Evolutionary conservation across 2,797 vertebrate genomes (phyloP).

Genomic region (Pipistrellus pygmaeus): DNA sequence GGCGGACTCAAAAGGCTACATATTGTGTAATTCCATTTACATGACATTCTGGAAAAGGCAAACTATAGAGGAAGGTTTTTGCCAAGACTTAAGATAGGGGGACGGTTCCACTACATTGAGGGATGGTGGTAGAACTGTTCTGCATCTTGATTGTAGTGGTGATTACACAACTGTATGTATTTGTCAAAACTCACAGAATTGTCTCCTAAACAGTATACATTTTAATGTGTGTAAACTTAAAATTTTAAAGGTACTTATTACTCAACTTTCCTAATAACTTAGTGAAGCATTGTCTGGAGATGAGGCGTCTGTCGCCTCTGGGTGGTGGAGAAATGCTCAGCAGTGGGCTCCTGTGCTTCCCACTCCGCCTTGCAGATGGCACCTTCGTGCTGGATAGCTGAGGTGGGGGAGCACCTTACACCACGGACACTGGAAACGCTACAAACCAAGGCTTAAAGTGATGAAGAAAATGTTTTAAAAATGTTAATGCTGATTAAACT

Average conservation of each 20-base stretch:
- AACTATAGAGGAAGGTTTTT: not conserved
- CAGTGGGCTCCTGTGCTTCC: fast-evolving
- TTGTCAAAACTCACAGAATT: not conserved
- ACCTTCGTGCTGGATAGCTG: not conserved
- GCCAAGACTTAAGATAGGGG: not conserved
- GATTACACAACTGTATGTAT: no score
- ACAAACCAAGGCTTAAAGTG: not conserved
- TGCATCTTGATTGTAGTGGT: not conserved
- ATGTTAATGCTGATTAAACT: not conserved
- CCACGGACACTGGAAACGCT: not conserved
- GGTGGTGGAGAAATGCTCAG: not conserved
- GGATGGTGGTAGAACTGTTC: not conserved
- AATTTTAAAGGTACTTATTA: not conserved
- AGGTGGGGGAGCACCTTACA: not conserved
- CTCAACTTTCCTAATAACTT: not conserved
- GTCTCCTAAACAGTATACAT: not conserved
- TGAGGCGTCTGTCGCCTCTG: fast-evolving
- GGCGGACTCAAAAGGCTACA: not conserved
- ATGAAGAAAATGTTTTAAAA: not conserved
- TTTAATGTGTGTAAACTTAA: not conserved
- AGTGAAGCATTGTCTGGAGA: not conserved
- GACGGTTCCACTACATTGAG: no score
- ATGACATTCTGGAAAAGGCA: not conserved
- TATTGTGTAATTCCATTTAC: not conserved
- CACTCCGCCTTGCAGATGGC: not conserved